Base-by-base conservation (phyloP, 2,113 vertebrate genomes). In the Pionites leucogaster region DNA sequence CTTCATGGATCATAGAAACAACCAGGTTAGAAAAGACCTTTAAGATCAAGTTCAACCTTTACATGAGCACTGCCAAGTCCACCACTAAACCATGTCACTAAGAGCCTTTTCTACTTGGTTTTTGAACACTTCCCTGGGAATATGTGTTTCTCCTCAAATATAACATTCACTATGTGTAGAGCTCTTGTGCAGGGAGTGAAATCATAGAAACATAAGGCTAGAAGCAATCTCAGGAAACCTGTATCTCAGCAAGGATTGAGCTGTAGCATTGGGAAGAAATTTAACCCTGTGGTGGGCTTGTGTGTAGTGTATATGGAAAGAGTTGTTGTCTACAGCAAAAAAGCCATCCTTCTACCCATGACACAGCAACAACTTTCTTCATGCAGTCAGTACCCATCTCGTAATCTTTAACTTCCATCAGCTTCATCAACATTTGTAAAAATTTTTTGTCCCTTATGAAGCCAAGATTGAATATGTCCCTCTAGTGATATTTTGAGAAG, bases 121-220 rank as follows among this genome's bases (percentile, higher is more conserved):
- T 57, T 59, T 59, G 22, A 59, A 59, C 57, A 59, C 57, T 59
- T 59, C 33, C 57, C 33, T 35, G 33, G 33, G 33, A 59, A 29
- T 24, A 11, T 15, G 4, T 42, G 3, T 25, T 67, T 35, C 22
- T 46, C 39, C 35, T 65, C 65, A 71, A 85, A 67, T 25, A 9
- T 0, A 1, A 11, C 1, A 3, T 28, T 39, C 23, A 23, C 17
- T 23, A 1, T 42, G 29, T 29, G 9, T 57, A 37, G 19, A 75
- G 31, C 20, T 41, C 33, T 71, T 31, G 7, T 11, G 18, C 23
- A 60, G 13, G 41, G 35, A 84, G 8, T 33, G 50, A 76, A 80
- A 49, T 47, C 2, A 0, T 35, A n/a, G 27, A 90, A 87, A 64
- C 8, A 8, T 47, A 63, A 77, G 35, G 15, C 25, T 82, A 19